Conservation (phyloP, 1,140 invertebrate genomes). For the Aphidius ervi region DNA sequence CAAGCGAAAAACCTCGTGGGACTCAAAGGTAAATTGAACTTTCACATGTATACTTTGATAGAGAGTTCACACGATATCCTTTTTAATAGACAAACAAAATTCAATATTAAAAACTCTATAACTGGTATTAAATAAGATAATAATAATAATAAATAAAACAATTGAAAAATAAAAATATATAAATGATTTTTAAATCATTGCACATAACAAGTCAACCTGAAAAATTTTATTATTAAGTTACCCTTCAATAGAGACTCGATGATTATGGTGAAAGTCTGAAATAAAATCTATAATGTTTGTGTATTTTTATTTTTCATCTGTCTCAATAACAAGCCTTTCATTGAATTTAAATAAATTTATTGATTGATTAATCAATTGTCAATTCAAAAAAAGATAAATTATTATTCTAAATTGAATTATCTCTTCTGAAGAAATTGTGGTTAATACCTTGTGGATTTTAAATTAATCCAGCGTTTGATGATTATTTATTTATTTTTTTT, state of each 20-base stretch:
- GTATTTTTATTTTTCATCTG: constrained; percentile 1
- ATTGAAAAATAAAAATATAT: too few species aligned
- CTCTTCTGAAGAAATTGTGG: not conserved
- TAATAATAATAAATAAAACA: too few species aligned
- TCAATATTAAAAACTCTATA: too few species aligned
- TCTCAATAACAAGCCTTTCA: not conserved
- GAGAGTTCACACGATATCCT: too few species aligned
- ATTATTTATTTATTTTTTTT: too few species aligned
- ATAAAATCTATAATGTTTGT: not conserved
- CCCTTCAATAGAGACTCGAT: constrained; percentile 14
- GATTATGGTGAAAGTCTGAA: constrained; percentile 19
- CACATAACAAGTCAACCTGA: constrained; percentile 7
- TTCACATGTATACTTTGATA: constrained; percentile 14
- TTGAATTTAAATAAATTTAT: not conserved
- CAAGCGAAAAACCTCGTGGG: constrained; percentile 52
- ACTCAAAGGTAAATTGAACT: constrained; percentile 47
- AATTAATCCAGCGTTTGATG: too few species aligned
- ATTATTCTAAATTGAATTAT: not conserved
- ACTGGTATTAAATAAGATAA: too few species aligned
- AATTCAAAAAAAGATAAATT: too few species aligned
- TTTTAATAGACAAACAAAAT: too few species aligned
- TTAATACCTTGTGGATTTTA: not conserved
- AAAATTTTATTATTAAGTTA: constrained; percentile 15
- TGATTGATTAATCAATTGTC: not conserved
- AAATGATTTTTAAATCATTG: too few species aligned